Conservation (phyloP, 2,113 vertebrate genomes). For the Phalacrocorax pelagicus region DNA sequence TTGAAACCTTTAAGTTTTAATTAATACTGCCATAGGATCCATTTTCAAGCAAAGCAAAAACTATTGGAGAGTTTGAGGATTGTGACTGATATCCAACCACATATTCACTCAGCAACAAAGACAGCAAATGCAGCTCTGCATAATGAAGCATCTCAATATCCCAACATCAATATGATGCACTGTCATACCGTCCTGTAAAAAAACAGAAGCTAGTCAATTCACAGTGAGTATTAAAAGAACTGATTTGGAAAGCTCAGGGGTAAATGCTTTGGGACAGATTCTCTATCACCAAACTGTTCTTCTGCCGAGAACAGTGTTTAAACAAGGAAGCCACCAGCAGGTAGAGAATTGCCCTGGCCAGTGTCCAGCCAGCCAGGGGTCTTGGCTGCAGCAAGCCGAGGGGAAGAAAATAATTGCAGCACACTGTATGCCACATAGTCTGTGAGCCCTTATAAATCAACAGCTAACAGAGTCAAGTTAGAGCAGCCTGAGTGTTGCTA, state of each 20-base stretch:
- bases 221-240: neutral
- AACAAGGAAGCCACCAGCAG: neutral
- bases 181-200: neutral
- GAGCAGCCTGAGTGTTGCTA: neutral
- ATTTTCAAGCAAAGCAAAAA: neutral
- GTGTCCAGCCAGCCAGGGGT: neutral
- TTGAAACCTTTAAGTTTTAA: slow-evolving; percentile 27
- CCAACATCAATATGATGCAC: neutral
- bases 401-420: neutral
- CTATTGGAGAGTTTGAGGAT: neutral
- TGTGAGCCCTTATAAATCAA: neutral
- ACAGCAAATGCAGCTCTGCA: neutral
- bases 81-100: neutral
- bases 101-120: neutral
- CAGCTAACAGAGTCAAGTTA: neutral
- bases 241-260: neutral
- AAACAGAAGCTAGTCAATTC: neutral
- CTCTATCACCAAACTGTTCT: neutral
- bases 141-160: neutral
- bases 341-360: neutral
- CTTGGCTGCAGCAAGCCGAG: neutral
- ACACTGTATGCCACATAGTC: fast-evolving
- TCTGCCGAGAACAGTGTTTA: neutral
- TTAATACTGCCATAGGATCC: neutral
- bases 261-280: neutral